Base-by-base conservation (phyloP, 2,888 invertebrate genomes). In the Lithosia quadra region DNA sequence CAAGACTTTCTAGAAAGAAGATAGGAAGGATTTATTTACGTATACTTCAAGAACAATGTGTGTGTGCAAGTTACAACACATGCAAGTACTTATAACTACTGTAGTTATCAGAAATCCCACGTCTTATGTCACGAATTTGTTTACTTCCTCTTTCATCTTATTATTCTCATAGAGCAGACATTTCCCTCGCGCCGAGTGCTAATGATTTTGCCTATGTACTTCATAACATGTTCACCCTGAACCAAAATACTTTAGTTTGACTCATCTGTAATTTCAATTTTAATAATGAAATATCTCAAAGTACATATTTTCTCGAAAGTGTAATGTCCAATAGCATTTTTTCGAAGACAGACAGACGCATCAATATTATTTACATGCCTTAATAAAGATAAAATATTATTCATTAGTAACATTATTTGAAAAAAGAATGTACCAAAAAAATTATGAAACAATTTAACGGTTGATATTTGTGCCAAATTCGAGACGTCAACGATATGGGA, bases 341-440 rank as follows among this genome's bases (percentile, higher is more conserved):
- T 11, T 22, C 21, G 0, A 33, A 59, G 36, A 8, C 59, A 33
- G n/a, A 18, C 24, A 53, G 49, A 53, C 34, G 3, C 63, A 55
- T 55, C 9, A 55, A 53, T 63, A 49, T 34, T 33, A 28, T 55
- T 55, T 36, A 36, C 13, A 34, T 18, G 18, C 10, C 55, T 63
- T 33, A 21, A 36, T 21, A 33, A 21, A 53, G 15, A 56, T 34
- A 55, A 63, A 36, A 34, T 55, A 56, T 56, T 63, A 63, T 21
- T 15, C 33, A 53, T 53, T 63, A n/a, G 21, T 22, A 9, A 33
- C 9, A 63, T 21, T 22, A 63, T 24, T 53, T 56, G 18, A 55
- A 53, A 53, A 21, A 55, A 53, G 15, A 63, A 63, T 33, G 13
- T 55, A 56, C 36, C 22, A 21, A 55, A 56, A n/a, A 56, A 55